A percentile compares a stretch with the other conserved stretches of the same genome.
phyloP scores from a whole-genome alignment of 2,888 invertebrate species.

The Polyommatus iphigenia region DNA sequence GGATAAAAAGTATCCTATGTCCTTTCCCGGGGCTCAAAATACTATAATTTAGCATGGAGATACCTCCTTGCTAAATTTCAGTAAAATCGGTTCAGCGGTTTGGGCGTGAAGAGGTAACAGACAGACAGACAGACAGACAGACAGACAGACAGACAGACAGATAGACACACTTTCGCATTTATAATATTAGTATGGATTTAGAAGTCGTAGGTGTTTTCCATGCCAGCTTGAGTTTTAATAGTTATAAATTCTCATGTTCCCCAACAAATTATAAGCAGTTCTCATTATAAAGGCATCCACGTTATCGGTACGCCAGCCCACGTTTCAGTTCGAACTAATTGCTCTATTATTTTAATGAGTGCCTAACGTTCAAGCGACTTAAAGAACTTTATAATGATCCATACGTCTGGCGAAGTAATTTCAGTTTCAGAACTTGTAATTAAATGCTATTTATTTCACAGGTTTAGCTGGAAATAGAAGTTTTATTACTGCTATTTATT shows the following conservation, averaged over 20 bases:
- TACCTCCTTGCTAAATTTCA: no score
- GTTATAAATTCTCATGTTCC: neutral
- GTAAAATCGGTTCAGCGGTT: no score
- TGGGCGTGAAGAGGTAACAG: no score
- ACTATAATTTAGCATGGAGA: no score
- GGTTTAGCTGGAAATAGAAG: slow-evolving; percentile 26
- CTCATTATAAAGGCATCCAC: slow-evolving; percentile 51
- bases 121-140: no score
- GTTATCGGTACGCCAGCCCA: slow-evolving; percentile 52
- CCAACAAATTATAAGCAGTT: slow-evolving; percentile 13
- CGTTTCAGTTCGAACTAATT: slow-evolving; percentile 57
- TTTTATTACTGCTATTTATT: slow-evolving; percentile 24
- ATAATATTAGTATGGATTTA: no score
- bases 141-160: no score
- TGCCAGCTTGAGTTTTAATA: neutral
- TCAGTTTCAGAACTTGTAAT: slow-evolving; percentile 32
- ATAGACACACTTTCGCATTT: no score
- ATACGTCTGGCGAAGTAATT: slow-evolving; percentile 37
- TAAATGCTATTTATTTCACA: slow-evolving; percentile 27
- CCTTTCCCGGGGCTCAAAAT: no score
- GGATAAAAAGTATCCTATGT: no score
- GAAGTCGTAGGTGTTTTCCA: no score
- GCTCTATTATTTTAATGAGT: slow-evolving; percentile 64
- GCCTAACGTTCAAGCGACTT: slow-evolving; percentile 51
- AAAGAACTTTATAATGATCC: slow-evolving; percentile 49